These are phyloP conservation scores for Lineus longissimus DNA, from an alignment of 1,140 invertebrate species.

Conservation along the genomic window DNA sequence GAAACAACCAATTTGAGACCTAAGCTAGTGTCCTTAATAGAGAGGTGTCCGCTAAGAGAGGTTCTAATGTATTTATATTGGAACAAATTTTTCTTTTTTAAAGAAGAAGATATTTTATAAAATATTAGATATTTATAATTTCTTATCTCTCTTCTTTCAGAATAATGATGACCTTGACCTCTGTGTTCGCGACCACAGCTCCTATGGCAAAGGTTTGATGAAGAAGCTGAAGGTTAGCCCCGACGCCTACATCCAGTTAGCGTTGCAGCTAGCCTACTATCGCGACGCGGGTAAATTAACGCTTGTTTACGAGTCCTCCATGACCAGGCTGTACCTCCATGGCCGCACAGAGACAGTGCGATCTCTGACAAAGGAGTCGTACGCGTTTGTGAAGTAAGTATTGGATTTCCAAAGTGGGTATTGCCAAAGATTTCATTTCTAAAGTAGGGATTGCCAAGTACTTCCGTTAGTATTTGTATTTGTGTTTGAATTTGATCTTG, in stretches of 20 bases:
- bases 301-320: constrained; percentile 96
- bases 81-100: no score
- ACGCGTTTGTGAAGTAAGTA: constrained; percentile 72
- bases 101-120: not conserved
- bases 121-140: constrained; percentile 6
- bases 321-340: constrained; percentile 93
- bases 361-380: constrained; percentile 88
- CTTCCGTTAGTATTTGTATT: no score
- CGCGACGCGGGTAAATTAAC: constrained; percentile 80
- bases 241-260: constrained; percentile 95
- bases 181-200: constrained; percentile 49
- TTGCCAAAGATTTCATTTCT: not conserved
- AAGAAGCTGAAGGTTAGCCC: constrained; percentile 63
- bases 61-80: no score
- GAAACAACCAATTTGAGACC: no score
- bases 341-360: constrained; percentile 96
- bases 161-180: constrained; percentile 56
- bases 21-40: no score
- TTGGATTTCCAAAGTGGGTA: no score
- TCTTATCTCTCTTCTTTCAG: constrained; percentile 42
- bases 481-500: no score
- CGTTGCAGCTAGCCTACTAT: constrained; percentile 88
- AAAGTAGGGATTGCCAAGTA: no score
- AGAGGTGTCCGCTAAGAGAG: no score
- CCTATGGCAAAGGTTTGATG: constrained; percentile 59